Base-by-base conservation (phyloP, 2,797 vertebrate species). In the Sternarchorhynchus goeldii region DNA sequence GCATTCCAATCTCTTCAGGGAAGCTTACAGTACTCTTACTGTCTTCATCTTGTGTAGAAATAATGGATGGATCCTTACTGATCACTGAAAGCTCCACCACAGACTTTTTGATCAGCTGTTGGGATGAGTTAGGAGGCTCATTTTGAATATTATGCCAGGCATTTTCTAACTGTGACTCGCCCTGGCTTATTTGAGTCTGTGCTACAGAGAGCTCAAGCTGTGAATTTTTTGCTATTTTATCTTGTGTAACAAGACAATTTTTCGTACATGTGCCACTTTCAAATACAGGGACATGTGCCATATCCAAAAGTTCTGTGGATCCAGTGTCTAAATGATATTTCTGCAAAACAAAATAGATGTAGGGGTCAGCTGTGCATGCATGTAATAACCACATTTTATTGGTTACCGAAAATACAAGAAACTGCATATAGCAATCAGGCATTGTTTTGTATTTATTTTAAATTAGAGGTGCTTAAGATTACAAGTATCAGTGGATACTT, bases 331-430 rank as follows among this genome's bases (percentile, higher is more conserved):
- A 53, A 25, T 6, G 25, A 79, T 34, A 10, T 10, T 67, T 55
- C 21, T 80, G 73, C 62, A 76, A 80, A 80, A 66, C 65, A 64
- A 69, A 18, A 53, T 39, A 17, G 7, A 36, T 6, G 14, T 63
- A 34, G 55, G 39, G 6, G 41, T 77, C 32, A 70, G 39, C 17
- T 67, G 10, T 6, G 62, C 31, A n/a, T 64, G 18, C 29, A 31
- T 50, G 8, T 31, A 5, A 62, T 32, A 29, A 31, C 21, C 20
- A 63, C 29, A 34, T 31, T 29, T 12, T 63, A 16, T 16, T 25
- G 31, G 29, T 31, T 62, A 17, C 31, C 39, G 6, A 41, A 41
- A 41, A 41, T 3, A 41, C 39, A 41, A 1, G 5, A 3, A 41
- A 7, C 39, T 41, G 39, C 6, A 8, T 6, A 41, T 41, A 50